Evolutionary conservation across 2,113 vertebrate genomes (phyloP).

Genomic region (Varanus salvator): DNA sequence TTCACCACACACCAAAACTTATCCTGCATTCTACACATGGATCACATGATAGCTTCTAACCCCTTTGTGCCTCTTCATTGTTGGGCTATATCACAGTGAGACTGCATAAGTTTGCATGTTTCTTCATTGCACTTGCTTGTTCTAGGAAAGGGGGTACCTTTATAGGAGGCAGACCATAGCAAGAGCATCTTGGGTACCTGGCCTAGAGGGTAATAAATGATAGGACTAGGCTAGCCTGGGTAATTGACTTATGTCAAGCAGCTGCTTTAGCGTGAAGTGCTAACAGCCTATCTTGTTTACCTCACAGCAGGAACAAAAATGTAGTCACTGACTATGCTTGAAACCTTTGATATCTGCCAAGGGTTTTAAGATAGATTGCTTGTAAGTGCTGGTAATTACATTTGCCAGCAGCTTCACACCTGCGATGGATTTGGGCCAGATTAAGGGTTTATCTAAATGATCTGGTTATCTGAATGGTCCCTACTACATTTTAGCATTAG

Average conservation of each 20-base stretch:
- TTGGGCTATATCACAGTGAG: too few species aligned
- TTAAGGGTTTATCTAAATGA: slow-evolving; percentile 7
- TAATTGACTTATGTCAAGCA: not conserved
- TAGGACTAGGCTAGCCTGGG: not conserved
- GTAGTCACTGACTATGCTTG: not conserved
- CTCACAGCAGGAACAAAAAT: not conserved
- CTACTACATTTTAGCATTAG: not conserved
- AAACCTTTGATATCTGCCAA: slow-evolving; percentile 19
- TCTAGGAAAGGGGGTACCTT: not conserved
- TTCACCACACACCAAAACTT: not conserved
- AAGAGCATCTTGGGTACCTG: not conserved
- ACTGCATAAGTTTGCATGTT: too few species aligned
- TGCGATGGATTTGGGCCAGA: slow-evolving; percentile 21
- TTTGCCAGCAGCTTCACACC: slow-evolving; percentile 15
- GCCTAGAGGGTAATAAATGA: not conserved
- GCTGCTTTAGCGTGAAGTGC: not conserved
- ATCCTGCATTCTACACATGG: not conserved
- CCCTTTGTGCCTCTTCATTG: not conserved
- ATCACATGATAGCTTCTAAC: not conserved
- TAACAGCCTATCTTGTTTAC: not conserved
- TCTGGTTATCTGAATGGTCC: not conserved
- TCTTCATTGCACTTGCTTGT: not conserved
- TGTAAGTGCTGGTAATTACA: slow-evolving; percentile 20
- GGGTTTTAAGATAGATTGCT: slow-evolving; percentile 22
- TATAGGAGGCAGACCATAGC: not conserved